These are phyloP conservation scores for Alosa sapidissima DNA, from an alignment of 2,797 vertebrate species.

Conservation along the genomic window DNA sequence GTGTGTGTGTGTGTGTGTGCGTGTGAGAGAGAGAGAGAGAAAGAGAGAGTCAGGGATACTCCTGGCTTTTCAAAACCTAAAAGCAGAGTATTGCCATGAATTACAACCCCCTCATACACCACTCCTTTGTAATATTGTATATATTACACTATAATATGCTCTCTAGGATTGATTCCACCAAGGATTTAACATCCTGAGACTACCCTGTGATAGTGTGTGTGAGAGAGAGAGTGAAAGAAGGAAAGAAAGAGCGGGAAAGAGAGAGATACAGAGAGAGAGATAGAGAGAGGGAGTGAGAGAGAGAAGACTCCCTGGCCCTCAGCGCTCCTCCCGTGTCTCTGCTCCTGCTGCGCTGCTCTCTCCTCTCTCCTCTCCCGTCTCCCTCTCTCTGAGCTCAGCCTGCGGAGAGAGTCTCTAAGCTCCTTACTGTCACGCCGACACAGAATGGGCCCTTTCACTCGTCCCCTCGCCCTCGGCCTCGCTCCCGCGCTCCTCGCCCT, in stretches of 20 bases:
- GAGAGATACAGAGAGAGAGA: background rate
- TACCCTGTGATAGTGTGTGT: too few species aligned
- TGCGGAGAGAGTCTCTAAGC: background rate
- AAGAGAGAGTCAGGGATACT: background rate
- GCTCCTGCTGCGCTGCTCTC: background rate
- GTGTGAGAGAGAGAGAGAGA: background rate
- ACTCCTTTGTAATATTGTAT: too few species aligned
- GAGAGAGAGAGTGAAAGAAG: background rate
- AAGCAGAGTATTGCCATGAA: background rate
- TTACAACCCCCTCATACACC: too few species aligned
- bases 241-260: background rate
- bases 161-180: background rate
- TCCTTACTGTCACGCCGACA: background rate
- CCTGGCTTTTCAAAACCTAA: background rate
- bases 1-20: background rate
- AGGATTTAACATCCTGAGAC: background rate
- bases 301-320: background rate
- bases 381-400: background rate
- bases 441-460: conserved; percentile 18
- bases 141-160: too few species aligned
- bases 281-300: background rate
- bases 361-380: background rate
- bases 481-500: background rate
- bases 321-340: background rate
- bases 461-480: background rate